Conservation (phyloP, 1,140 invertebrate genomes). For the Scylla paramamosain region DNA sequence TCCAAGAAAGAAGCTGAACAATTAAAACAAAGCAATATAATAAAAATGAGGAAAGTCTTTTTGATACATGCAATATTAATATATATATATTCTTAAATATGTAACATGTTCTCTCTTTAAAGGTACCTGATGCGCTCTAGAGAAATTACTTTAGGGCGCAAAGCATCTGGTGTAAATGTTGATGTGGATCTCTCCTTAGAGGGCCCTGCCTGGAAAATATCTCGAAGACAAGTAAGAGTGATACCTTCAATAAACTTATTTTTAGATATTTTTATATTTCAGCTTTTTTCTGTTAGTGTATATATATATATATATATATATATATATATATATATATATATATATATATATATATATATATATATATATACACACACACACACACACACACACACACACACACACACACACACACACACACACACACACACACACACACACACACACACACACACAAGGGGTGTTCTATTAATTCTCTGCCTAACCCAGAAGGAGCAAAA, state of each 20-base stretch:
- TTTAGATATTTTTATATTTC: not conserved
- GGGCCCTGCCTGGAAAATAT: slow-evolving; percentile 85
- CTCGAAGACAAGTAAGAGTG: slow-evolving; percentile 78
- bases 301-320: no score
- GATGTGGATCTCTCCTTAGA: slow-evolving; percentile 97
- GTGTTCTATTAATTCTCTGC: no score
- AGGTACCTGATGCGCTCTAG: slow-evolving; percentile 76
- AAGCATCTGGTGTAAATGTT: slow-evolving; percentile 92
- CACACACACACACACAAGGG: not conserved
- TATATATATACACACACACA: not conserved
- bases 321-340: slow-evolving; percentile 26
- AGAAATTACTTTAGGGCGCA: slow-evolving; percentile 93
- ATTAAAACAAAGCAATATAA: no score
- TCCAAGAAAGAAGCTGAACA: no score
- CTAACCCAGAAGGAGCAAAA: no score
- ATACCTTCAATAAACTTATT: not conserved
- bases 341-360: slow-evolving; percentile 17
- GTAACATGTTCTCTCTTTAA: not conserved
- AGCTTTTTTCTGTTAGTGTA: not conserved
- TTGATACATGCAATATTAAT: no score
- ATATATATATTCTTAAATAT: no score
- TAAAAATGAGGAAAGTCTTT: no score
- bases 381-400: not conserved
- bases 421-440: not conserved
- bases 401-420: not conserved